Evolutionary conservation across 2,888 invertebrate genomes (phyloP), one percentile per base, ranked within the genome.

Genomic region (Cheiracanthium punctorium): DNA sequence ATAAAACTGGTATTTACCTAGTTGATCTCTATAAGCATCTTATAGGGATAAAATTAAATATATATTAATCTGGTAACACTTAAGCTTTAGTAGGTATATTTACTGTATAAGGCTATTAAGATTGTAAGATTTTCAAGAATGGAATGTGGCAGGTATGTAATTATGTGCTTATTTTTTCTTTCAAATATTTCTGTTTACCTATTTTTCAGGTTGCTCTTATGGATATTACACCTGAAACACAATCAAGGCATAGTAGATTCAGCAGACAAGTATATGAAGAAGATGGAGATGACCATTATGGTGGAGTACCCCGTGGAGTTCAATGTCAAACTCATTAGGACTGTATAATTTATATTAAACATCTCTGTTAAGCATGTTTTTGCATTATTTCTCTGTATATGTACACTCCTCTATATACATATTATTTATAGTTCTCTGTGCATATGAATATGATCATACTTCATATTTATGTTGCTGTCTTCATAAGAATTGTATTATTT

Each of bases 161-260:
- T 37, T 37, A 37, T 37, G 7, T 37, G 10, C 37, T 37, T 10
- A 37, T 37, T 37, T 37, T 7, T 37, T 37, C 7, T 37, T 10
- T 37, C 7, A 37, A 37, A 37, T 37, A 10, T 10, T 12, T 20
- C 12, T 28, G 17, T 70, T 41, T 1, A 10, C 7, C 8, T 20
- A 10, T 28, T 17, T 70, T 41, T 1, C 96, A 96, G 91, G 95
- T 95, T 89, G 91, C 92, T 43, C 92, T 97, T 90, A 92, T 94
- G 89, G 95, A 96, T 67, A 94, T 96, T 90, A 96, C 97, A 91
- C 95, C 96, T 0, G 95, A 95, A 89, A 94, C 95, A 89, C 95
- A 95, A 90, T 92, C 88, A 20, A 88, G 93, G 72, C 94, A 95
- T 88, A 93, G 95, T 89, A 94, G 94, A 74, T 89, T 90, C 29